Conservation (phyloP, 2,113 vertebrate genomes). For the Hucho hucho region DNA sequence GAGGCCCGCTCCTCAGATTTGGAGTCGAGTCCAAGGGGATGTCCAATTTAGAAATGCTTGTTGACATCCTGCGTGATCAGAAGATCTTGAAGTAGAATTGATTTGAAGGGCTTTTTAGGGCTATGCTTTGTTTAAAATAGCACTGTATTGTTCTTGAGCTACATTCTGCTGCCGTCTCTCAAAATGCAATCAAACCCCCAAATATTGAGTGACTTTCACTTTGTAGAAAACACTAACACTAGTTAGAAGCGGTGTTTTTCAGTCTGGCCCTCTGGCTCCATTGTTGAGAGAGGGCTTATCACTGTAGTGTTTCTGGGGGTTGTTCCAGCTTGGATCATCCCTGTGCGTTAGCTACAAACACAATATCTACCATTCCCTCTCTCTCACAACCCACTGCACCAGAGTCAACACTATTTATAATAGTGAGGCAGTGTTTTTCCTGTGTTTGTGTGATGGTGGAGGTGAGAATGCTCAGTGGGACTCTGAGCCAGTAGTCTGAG, state of each 20-base stretch:
- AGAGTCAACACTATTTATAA: background rate
- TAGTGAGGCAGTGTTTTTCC: background rate
- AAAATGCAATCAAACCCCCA: background rate
- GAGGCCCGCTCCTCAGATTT: background rate
- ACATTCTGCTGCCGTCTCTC: background rate
- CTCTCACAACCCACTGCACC: background rate
- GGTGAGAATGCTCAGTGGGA: background rate
- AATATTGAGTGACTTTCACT: background rate
- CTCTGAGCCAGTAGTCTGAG: background rate
- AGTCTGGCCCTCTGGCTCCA: background rate
- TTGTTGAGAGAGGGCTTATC: background rate
- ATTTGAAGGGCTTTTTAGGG: constrained; percentile 7
- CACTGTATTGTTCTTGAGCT: constrained; percentile 8
- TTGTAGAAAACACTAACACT: background rate
- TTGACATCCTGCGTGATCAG: constrained; percentile 19
- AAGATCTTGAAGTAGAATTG: constrained; percentile 5
- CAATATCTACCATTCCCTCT: background rate
- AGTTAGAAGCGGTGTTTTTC: background rate
- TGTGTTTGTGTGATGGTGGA: background rate
- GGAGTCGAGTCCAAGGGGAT: background rate
- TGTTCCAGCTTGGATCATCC: background rate
- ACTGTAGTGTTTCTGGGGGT: background rate
- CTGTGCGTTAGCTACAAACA: background rate
- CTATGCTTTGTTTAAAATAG: background rate
- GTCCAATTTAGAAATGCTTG: constrained; percentile 26